Evolutionary conservation across 2,113 vertebrate genomes (phyloP).

Genomic region (Gobio gobio): DNA sequence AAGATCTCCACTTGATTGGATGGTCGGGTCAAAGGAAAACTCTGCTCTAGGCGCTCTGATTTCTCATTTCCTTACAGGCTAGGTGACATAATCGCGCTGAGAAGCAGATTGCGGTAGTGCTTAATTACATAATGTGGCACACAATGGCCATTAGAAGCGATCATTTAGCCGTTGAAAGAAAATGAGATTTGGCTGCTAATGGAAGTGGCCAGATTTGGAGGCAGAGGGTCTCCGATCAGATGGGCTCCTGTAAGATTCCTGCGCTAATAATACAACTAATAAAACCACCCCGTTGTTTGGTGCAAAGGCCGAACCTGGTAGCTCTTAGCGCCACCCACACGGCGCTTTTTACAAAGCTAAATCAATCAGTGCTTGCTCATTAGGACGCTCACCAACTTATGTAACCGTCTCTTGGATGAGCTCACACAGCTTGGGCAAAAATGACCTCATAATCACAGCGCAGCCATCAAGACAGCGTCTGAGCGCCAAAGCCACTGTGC

Average conservation of each 20-base stretch:
- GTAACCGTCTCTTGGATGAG: conserved; percentile 79
- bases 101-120: conserved; percentile 73
- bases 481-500: conserved; percentile 62
- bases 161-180: conserved; percentile 77
- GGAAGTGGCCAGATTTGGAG: conserved; percentile 70
- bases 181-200: conserved; percentile 70
- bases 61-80: conserved; percentile 57
- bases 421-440: conserved; percentile 77
- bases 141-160: conserved; percentile 74
- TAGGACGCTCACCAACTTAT: conserved; percentile 82
- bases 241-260: conserved; percentile 55
- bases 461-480: conserved; percentile 74
- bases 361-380: conserved; percentile 83
- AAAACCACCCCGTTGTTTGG: conserved; percentile 51
- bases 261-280: conserved; percentile 63
- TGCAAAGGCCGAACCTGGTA: conserved; percentile 47
- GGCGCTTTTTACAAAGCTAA: conserved; percentile 64
- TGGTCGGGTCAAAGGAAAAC: conserved; percentile 64
- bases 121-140: conserved; percentile 77
- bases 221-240: conserved; percentile 71
- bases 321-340: conserved; percentile 55
- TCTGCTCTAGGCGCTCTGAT: conserved; percentile 60
- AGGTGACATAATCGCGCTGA: conserved; percentile 75
- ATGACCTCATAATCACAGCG: conserved; percentile 80
- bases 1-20: conserved; percentile 71